Percentiles rank a stretch among this genome's conserved stretches.
Evolutionary conservation across 2,113 vertebrate genomes (phyloP).

Genomic region (Menura novaehollandiae): DNA sequence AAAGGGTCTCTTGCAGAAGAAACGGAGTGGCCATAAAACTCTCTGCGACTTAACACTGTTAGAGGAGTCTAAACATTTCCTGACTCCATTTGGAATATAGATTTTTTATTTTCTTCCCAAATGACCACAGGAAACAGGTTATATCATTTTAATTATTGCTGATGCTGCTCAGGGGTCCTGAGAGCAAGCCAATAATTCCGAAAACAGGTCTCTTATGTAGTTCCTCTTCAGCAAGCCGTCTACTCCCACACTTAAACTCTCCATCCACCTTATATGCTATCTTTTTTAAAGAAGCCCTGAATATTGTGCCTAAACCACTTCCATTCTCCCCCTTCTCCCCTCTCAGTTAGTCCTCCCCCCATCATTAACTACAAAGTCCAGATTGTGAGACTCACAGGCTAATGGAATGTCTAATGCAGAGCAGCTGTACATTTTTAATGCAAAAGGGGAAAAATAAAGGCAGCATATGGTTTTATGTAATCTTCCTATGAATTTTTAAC

Average conservation of each 20-base stretch:
- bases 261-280: not conserved
- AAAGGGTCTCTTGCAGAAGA: constrained; percentile 39
- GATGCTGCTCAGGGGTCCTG: constrained; percentile 45
- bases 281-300: not conserved
- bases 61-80: constrained; percentile 55
- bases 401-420: constrained; percentile 56
- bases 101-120: constrained; percentile 66
- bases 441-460: constrained; percentile 60
- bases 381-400: not conserved
- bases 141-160: constrained; percentile 72
- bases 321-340: not conserved
- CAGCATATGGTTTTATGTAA: constrained; percentile 73
- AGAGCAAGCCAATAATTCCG: constrained; percentile 42
- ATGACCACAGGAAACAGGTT: constrained; percentile 64
- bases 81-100: constrained; percentile 63
- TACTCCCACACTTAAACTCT: not conserved
- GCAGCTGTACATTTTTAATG: constrained; percentile 70
- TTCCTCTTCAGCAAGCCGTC: not conserved
- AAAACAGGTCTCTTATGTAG: not conserved
- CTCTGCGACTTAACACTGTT: constrained; percentile 29
- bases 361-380: not conserved
- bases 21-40: constrained; percentile 47
- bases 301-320: not conserved
- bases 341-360: not conserved
- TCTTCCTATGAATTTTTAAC: constrained; percentile 69